Base-by-base conservation (phyloP, 2,888 invertebrate species). In the Ditylenchus weischeri region DNA sequence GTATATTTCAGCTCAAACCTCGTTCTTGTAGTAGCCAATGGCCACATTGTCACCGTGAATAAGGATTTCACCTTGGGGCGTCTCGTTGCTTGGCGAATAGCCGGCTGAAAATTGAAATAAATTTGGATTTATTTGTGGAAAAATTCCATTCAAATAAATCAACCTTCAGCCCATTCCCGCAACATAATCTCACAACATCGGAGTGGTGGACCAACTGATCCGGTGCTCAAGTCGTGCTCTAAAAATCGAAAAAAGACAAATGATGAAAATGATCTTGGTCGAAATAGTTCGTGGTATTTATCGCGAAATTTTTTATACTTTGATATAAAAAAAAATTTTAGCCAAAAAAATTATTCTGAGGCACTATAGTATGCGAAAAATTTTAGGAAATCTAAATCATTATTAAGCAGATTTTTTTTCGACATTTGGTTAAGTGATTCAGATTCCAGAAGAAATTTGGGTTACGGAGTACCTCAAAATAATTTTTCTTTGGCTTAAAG, bases 1-100 rank as follows among this genome's bases (percentile, higher is more conserved):
- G n/a, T n/a, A n/a, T 29, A 2, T 29, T 29, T 29, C 29, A 29
- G 29, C 29, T 29, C 29, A 2, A 29, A 29, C 29, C 29, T 90
- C 88, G 79, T 91, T 88, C 85, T 92, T 92, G 86, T 91, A 95
- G 86, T 98, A 98, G 57, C 96, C 98, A 71, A 89, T 87, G 19
- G 93, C 91, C 62, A 98, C 91, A 83, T 91, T 91, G 50, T 90
- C 91, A 18, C 96, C 96, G 35, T 92, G 91, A 69, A 90, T 88
- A 70, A 91, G 85, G 64, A 93, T 88, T 86, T 93, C 92, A 36
- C 91, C 91, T 72, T 92, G 88, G 0, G 92, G 91, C 85, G 92
- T 93, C 79, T 89, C 90, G 84, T 94, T 93, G 43, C 88, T 89
- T 43, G 91, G 89, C 76, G 90, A 88, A 86, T 95, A 95, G 84